phyloP scores from a whole-genome alignment of 2,888 invertebrate genomes.

The Tipula confusa region DNA sequence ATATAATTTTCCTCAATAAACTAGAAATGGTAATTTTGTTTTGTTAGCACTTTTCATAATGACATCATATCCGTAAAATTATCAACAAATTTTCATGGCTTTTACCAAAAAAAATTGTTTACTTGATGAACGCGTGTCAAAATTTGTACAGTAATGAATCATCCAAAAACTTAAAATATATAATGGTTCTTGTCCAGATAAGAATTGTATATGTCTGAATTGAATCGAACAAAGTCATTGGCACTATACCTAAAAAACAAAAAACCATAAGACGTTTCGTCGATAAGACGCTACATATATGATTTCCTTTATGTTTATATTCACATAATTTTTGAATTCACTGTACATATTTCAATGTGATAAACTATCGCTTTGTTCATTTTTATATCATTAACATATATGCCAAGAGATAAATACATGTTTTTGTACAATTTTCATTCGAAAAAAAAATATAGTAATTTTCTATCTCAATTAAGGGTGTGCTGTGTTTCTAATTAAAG shows the following conservation, averaged over 20 bases:
- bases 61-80: neutral
- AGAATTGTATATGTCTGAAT: neutral
- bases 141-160: neutral
- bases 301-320: neutral
- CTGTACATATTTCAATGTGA: neutral
- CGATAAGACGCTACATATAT: neutral
- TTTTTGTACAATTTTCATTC: neutral
- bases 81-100: neutral
- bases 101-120: neutral
- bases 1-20: neutral
- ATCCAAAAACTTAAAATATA: neutral
- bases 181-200: neutral
- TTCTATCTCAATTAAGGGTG: neutral
- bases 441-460: neutral
- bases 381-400: neutral
- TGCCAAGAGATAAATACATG: neutral
- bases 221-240: neutral
- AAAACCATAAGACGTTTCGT: neutral
- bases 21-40: neutral
- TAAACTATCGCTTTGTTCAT: neutral
- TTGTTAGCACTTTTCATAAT: neutral
- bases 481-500: neutral
- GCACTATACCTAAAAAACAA: slow-evolving; percentile 5
- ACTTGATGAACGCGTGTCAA: neutral
- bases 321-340: neutral